Evolutionary conservation across 2,797 vertebrate genomes (phyloP).

Genomic region (Mormyrops boulengeri): DNA sequence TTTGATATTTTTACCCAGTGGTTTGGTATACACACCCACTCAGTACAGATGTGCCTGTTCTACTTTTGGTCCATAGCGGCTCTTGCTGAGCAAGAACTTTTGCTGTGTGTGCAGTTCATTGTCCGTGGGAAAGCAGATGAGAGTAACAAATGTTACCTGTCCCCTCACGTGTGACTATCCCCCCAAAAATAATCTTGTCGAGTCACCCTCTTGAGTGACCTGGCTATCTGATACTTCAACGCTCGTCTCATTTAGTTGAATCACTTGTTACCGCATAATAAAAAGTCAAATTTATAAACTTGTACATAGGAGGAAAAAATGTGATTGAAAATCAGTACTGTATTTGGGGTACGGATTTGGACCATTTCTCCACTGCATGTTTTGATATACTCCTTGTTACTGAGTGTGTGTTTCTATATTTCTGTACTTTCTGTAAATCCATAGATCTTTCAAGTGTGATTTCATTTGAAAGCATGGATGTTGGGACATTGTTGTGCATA

Average conservation of each 20-base stretch:
- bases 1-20: background rate
- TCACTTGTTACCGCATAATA: background rate
- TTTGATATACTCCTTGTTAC: background rate
- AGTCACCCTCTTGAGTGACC: background rate
- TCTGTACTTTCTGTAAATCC: background rate
- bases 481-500: background rate
- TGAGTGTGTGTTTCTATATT: background rate
- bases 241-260: background rate
- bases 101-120: background rate
- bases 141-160: background rate
- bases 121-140: background rate
- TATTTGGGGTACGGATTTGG: background rate
- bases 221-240: background rate
- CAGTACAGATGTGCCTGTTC: conserved; percentile 2
- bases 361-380: background rate
- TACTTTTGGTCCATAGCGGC: background rate
- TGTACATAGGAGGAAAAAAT: background rate
- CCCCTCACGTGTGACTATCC: background rate
- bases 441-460: background rate
- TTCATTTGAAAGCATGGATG: background rate
- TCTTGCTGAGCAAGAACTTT: background rate
- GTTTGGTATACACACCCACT: background rate
- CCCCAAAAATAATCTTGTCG: background rate
- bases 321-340: background rate
- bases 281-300: background rate